phyloP scores from a whole-genome alignment of 2,888 invertebrate species.

The Andrena bicolor region DNA sequence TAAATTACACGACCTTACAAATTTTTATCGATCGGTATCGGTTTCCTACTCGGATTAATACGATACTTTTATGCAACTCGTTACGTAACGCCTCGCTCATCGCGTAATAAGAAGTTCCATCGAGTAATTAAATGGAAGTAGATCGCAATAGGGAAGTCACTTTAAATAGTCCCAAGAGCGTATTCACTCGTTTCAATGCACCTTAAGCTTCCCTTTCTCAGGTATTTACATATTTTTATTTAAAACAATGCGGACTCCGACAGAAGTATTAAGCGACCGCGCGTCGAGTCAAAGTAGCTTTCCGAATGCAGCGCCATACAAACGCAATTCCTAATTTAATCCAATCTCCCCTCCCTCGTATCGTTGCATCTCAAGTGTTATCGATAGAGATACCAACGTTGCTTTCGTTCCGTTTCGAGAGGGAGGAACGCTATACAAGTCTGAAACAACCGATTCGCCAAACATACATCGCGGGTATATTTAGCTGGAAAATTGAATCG shows the following conservation, averaged over 20 bases:
- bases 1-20: slow-evolving; percentile 12
- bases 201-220: neutral
- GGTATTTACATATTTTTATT: neutral
- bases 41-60: slow-evolving; percentile 29
- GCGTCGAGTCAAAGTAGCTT: too few relatives aligned
- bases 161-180: slow-evolving; percentile 27
- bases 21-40: slow-evolving; percentile 36
- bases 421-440: slow-evolving; percentile 28
- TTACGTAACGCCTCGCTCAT: slow-evolving; percentile 45
- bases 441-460: slow-evolving; percentile 67
- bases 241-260: too few relatives aligned
- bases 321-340: too few relatives aligned
- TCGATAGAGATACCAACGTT: slow-evolving; percentile 35
- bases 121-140: slow-evolving; percentile 42
- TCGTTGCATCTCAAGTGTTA: neutral
- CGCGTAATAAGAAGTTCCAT: slow-evolving; percentile 8
- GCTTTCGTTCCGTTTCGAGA: slow-evolving; percentile 33
- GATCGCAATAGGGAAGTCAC: slow-evolving; percentile 6
- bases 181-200: neutral
- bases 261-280: neutral
- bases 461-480: slow-evolving; percentile 70
- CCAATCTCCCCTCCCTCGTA: neutral
- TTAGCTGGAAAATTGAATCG: slow-evolving; percentile 74
- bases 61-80: slow-evolving; percentile 46
- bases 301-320: too few relatives aligned